Evolutionary conservation across 1,140 invertebrate genomes (phyloP).

Genomic region (Camponotus vicinus): DNA sequence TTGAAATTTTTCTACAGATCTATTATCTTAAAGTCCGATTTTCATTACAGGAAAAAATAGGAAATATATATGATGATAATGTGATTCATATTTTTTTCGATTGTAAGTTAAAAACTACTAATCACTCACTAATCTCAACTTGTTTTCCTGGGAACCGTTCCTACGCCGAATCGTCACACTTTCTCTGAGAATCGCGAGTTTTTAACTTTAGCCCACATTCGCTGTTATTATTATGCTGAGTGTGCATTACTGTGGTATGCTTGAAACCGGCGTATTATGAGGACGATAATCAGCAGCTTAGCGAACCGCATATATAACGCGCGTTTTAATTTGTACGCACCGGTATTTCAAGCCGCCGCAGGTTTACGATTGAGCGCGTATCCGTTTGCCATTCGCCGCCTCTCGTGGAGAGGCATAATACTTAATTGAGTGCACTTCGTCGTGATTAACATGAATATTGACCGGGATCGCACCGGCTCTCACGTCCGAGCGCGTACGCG

Average conservation of each 20-base stretch:
- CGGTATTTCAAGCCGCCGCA: conserved; percentile 49
- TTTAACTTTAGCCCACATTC: conserved; percentile 9
- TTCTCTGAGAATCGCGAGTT: conserved; percentile 9
- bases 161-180: background rate
- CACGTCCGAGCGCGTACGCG: conserved; percentile 57
- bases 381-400: conserved; percentile 50
- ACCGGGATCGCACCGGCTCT: conserved; percentile 64
- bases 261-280: background rate
- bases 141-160: background rate
- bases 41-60: background rate
- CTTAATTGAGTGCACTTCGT: conserved; percentile 70
- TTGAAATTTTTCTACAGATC: background rate
- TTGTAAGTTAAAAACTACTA: background rate
- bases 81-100: background rate
- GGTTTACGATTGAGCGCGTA: conserved; percentile 56
- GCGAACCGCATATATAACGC: background rate
- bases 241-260: background rate
- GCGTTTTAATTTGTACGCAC: conserved; percentile 57
- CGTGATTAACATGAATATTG: conserved; percentile 74
- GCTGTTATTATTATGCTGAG: background rate
- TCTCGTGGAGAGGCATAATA: conserved; percentile 58
- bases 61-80: too few species aligned
- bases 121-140: background rate
- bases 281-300: conserved; percentile 45
- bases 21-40: background rate